These are phyloP conservation scores for Nyctibius bracteatus DNA, from an alignment of 2,113 vertebrate species.

Conservation along the genomic window DNA sequence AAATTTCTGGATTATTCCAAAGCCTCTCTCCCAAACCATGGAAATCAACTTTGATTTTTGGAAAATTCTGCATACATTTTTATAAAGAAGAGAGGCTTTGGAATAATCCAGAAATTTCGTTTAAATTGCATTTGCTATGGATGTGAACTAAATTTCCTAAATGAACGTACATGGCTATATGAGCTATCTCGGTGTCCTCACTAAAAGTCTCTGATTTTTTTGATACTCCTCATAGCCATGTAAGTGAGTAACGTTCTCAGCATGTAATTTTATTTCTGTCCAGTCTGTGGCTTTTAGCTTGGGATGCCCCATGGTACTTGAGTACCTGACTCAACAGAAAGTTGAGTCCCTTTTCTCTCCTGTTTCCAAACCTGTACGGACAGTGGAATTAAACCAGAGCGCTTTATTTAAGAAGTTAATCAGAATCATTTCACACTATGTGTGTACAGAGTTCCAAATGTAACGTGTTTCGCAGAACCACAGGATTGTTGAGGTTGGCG, in stretches of 20 bases:
- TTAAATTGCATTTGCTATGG: neutral
- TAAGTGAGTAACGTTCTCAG: neutral
- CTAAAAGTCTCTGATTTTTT: neutral
- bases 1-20: neutral
- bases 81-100: neutral
- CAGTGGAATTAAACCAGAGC: neutral
- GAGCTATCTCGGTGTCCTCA: neutral
- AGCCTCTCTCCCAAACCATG: neutral
- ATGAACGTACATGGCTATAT: rapidly evolving
- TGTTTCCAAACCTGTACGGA: neutral
- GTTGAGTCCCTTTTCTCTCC: neutral
- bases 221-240: neutral
- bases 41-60: neutral
- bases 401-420: neutral
- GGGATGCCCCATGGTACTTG: neutral
- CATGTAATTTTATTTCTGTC: neutral
- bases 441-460: neutral
- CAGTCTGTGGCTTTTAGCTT: neutral
- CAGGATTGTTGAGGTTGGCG: neutral
- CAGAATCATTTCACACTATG: rapidly evolving
- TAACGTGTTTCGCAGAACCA: rapidly evolving
- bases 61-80: neutral
- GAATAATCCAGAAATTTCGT: neutral
- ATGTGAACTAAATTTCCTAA: neutral
- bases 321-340: neutral